Evolutionary conservation across 2,113 vertebrate genomes (phyloP).

Genomic region (Ramphastos sulfuratus): DNA sequence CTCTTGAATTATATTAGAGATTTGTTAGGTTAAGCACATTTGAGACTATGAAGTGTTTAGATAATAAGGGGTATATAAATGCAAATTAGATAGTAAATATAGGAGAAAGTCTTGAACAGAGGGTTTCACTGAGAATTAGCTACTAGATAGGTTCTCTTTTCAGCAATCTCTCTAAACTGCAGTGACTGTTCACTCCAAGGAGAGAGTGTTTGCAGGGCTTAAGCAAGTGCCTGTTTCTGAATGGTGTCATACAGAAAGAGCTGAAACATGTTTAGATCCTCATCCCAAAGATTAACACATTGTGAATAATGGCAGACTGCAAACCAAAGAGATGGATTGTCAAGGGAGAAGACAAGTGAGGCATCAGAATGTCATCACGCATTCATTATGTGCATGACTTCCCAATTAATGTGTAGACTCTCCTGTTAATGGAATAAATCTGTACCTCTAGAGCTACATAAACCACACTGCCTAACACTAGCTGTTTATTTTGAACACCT

Average conservation of each 20-base stretch:
- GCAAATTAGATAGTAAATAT: slow-evolving; percentile 10
- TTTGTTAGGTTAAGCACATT: slow-evolving; percentile 15
- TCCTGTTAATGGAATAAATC: not conserved
- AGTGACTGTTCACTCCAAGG: not conserved
- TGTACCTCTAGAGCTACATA: not conserved
- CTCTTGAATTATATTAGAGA: not conserved
- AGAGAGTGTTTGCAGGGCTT: not conserved
- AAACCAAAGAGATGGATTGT: not conserved
- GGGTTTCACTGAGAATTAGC: not conserved
- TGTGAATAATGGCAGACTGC: not conserved
- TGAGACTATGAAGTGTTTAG: not conserved
- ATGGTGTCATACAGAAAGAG: not conserved
- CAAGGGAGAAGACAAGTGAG: not conserved
- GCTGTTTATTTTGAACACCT: not conserved
- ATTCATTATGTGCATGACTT: not conserved
- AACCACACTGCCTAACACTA: not conserved
- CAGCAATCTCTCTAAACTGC: not conserved
- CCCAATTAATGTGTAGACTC: not conserved
- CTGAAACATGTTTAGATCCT: not conserved
- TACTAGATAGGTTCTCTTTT: not conserved
- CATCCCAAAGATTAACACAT: not conserved
- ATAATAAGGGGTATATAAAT: not conserved
- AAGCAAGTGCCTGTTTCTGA: not conserved
- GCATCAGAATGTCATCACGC: slow-evolving; percentile 15
- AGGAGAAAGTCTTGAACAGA: not conserved